phyloP scores from a whole-genome alignment of 2,113 vertebrate species.

The Psittacus erithacus region DNA sequence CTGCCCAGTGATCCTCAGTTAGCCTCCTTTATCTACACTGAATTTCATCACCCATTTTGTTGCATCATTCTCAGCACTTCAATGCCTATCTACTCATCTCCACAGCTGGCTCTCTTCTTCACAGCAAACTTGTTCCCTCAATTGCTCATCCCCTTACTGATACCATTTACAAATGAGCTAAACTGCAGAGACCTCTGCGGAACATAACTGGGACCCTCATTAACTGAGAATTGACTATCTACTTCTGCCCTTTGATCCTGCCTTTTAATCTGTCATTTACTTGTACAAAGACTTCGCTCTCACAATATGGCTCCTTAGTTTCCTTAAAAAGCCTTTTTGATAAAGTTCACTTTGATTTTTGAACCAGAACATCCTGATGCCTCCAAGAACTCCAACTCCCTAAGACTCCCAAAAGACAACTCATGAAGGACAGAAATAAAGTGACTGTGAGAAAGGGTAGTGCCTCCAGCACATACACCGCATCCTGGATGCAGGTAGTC shows the following conservation, averaged over 20 bases:
- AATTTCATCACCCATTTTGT: neutral
- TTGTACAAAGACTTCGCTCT: neutral
- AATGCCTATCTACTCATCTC: neutral
- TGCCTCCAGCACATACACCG: neutral
- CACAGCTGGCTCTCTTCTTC: neutral
- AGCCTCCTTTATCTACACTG: neutral
- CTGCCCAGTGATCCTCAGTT: neutral
- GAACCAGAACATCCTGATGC: neutral
- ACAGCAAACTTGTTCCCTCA: neutral
- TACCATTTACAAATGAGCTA: accelerated
- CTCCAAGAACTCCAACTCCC: neutral
- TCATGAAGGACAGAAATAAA: neutral
- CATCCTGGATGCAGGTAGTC: neutral
- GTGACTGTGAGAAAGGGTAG: neutral
- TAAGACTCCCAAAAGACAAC: neutral
- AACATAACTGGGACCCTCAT: neutral
- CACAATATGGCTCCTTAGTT: neutral
- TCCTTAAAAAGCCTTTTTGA: neutral
- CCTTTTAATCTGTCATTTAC: neutral
- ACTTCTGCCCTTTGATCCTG: neutral
- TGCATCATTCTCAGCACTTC: neutral
- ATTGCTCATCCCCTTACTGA: neutral
- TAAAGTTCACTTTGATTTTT: neutral
- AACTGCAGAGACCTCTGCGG: neutral
- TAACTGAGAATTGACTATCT: neutral